Conservation (phyloP, 2,797 vertebrate genomes). For the Phyllotis vaccarum region DNA sequence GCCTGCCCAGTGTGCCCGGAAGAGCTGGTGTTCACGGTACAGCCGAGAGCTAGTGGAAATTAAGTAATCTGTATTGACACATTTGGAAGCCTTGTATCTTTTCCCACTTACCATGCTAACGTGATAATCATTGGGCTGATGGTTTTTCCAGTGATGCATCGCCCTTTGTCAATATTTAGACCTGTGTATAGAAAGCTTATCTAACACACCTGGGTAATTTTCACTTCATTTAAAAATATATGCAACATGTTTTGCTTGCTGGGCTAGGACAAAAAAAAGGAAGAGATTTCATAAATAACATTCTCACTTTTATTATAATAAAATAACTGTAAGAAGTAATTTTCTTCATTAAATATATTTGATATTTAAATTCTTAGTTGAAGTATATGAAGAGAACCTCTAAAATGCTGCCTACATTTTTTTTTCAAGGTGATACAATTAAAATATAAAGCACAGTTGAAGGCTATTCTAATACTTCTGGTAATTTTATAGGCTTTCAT, state of each 20-base stretch:
- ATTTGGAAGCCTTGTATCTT: slow-evolving; percentile 88
- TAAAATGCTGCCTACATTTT: not conserved
- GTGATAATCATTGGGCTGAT: slow-evolving; percentile 92
- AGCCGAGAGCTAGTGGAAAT: slow-evolving; percentile 89
- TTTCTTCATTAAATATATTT: slow-evolving; percentile 68
- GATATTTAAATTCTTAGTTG: slow-evolving; percentile 63
- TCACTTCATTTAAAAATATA: slow-evolving; percentile 91
- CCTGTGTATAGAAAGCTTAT: slow-evolving; percentile 91
- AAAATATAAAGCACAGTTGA: slow-evolving; percentile 24
- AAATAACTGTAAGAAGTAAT: slow-evolving; percentile 79
- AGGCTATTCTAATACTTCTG: not conserved
- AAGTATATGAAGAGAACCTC: not conserved
- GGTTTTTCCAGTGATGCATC: slow-evolving; percentile 90
- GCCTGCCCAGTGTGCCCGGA: slow-evolving; percentile 81
- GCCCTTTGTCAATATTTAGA: slow-evolving; percentile 92
- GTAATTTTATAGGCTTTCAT: not conserved
- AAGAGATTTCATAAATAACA: slow-evolving; percentile 85
- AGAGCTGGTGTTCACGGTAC: slow-evolving; percentile 87
- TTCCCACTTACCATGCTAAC: slow-evolving; percentile 90
- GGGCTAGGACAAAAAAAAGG: slow-evolving; percentile 83
- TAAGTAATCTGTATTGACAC: slow-evolving; percentile 92
- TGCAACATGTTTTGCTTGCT: slow-evolving; percentile 88
- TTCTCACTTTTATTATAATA: slow-evolving; percentile 80
- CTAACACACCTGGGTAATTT: slow-evolving; percentile 92
- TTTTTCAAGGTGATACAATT: not conserved